These are phyloP conservation scores for Podarcis siculus DNA, from an alignment of 2,797 vertebrate species.

Conservation along the genomic window DNA sequence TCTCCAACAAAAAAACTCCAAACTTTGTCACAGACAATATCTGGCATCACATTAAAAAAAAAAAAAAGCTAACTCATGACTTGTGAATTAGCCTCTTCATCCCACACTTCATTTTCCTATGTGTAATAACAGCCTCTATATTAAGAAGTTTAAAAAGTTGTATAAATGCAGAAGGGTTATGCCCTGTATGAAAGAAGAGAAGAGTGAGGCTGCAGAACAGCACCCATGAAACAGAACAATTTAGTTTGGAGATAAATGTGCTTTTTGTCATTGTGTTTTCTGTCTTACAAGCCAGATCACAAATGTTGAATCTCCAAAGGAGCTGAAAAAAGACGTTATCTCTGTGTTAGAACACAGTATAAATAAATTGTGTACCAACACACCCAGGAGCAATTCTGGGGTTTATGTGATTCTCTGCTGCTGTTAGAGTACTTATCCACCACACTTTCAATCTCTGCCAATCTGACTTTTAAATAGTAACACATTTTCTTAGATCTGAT, in stretches of 20 bases:
- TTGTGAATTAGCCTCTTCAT: constrained; percentile 49
- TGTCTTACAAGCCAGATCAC: constrained; percentile 55
- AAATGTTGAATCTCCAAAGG: constrained; percentile 15
- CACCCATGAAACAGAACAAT: constrained; percentile 37
- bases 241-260: constrained; percentile 25
- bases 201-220: constrained; percentile 41
- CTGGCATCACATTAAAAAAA: constrained; percentile 48
- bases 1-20: constrained; percentile 60
- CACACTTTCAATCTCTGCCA: neutral
- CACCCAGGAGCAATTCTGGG: neutral
- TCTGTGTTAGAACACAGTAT: constrained; percentile 48
- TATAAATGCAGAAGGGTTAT: constrained; percentile 37
- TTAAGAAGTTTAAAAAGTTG: constrained; percentile 53
- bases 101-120: constrained; percentile 55
- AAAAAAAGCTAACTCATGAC: constrained; percentile 31
- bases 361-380: constrained; percentile 46
- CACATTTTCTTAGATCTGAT: neutral
- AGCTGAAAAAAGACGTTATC: constrained; percentile 13
- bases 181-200: constrained; percentile 48
- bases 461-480: neutral
- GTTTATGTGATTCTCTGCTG: neutral
- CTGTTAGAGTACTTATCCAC: neutral
- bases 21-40: constrained; percentile 56
- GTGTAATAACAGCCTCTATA: constrained; percentile 56
- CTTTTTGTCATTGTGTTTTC: neutral